A percentile compares a stretch with the other conserved stretches of the same genome.
Evolutionary conservation across 1,140 invertebrate genomes (phyloP).

Genomic region (Lucilia cuprina): DNA sequence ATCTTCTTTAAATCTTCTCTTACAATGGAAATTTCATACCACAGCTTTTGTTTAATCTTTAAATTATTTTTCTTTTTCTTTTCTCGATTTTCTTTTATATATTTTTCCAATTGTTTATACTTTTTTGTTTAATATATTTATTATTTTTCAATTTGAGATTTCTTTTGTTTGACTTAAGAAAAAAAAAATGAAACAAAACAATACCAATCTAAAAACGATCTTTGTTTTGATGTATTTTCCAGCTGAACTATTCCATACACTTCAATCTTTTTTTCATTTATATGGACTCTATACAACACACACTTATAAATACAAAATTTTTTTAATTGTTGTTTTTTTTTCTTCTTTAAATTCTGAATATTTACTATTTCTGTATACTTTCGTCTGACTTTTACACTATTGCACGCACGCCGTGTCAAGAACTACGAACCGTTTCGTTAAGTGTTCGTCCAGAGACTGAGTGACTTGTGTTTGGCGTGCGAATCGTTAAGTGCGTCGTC

Average conservation of each 20-base stretch:
- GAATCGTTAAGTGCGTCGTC: background rate
- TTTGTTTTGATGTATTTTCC: background rate
- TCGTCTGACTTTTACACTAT: slow-evolving; percentile 19
- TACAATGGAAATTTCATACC: no score
- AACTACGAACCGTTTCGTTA: slow-evolving; percentile 21
- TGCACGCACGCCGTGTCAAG: slow-evolving; percentile 17
- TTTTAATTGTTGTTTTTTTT: background rate
- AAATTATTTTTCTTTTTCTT: no score
- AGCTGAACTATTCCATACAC: background rate
- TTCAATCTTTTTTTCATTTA: background rate
- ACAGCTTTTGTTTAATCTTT: no score
- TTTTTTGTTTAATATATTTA: background rate
- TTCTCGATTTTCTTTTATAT: background rate
- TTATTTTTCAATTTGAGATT: background rate
- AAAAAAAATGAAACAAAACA: background rate
- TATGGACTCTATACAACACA: background rate
- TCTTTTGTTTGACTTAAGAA: background rate
- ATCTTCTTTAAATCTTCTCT: no score
- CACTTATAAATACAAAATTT: background rate
- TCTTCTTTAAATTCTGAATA: no score
- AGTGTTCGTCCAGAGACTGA: slow-evolving; percentile 5
- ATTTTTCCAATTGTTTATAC: background rate
- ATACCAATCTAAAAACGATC: background rate
- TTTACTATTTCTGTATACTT: background rate
- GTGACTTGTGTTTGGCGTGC: background rate